Conservation (phyloP, 2,113 vertebrate genomes). For the Pseudopipra pipra region DNA sequence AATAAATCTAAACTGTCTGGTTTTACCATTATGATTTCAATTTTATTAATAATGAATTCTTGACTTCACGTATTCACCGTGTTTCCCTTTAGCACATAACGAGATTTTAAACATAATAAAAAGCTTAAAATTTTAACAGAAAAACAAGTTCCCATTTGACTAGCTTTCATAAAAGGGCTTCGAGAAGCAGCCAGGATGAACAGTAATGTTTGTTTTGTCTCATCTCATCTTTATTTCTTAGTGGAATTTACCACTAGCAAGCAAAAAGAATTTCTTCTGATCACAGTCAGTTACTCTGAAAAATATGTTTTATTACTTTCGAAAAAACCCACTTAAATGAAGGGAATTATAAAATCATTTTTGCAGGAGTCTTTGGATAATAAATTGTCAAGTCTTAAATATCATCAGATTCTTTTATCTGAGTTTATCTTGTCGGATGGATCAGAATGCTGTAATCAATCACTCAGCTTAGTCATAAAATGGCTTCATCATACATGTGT, state of each 20-base stretch:
- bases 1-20: background rate
- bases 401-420: conserved; percentile 74
- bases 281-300: background rate
- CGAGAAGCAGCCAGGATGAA: background rate
- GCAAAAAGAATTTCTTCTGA: background rate
- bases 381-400: conserved; percentile 73
- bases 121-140: background rate
- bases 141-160: background rate
- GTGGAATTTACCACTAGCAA: background rate
- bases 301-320: conserved; percentile 47
- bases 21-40: background rate
- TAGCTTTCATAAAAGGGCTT: background rate
- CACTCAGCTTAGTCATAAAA: conserved; percentile 65
- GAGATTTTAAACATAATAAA: background rate
- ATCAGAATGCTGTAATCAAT: conserved; percentile 66
- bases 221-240: background rate
- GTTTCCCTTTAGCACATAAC: background rate
- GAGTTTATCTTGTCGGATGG: conserved; percentile 73
- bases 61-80: background rate
- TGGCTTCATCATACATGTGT: conserved; percentile 67
- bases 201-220: background rate
- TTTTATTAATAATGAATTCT: background rate
- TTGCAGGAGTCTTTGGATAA: conserved; percentile 66
- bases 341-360: conserved; percentile 71
- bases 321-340: conserved; percentile 27